phyloP scores from a whole-genome alignment of 2,113 vertebrate species.

The Phocoena phocoena region DNA sequence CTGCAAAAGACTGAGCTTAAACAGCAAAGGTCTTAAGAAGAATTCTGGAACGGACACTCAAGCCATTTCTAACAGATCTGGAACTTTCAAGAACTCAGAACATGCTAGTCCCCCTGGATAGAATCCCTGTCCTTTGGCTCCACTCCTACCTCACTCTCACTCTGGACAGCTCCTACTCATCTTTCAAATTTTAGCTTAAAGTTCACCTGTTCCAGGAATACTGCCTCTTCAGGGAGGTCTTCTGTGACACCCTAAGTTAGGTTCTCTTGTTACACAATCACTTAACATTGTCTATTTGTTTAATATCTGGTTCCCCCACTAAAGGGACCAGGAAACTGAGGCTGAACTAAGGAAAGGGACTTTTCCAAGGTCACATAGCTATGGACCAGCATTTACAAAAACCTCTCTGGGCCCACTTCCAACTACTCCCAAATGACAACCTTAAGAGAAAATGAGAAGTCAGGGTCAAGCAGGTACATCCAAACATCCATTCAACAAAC shows the following conservation, averaged over 20 bases:
- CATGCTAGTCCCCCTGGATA: neutral
- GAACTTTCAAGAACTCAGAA: neutral
- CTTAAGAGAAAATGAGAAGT: neutral
- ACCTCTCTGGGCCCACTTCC: neutral
- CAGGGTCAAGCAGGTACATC: neutral
- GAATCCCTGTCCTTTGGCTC: neutral
- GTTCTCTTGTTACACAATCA: neutral
- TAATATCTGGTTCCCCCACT: neutral
- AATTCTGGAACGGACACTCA: neutral
- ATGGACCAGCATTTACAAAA: neutral
- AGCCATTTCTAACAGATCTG: neutral
- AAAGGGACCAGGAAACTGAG: neutral
- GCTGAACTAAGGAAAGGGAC: neutral
- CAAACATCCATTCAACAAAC: neutral
- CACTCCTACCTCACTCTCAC: neutral
- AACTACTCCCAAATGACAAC: neutral
- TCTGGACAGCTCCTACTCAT: neutral
- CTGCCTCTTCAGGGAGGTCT: neutral
- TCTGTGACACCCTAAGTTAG: neutral
- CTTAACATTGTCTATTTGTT: neutral
- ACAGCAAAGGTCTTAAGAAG: neutral
- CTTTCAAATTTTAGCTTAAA: neutral
- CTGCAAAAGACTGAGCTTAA: neutral
- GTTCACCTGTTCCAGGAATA: neutral
- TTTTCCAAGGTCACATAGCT: neutral